These are phyloP conservation scores for Chrysocyon brachyurus DNA, from an alignment of 2,797 vertebrate genomes.

Conservation along the genomic window DNA sequence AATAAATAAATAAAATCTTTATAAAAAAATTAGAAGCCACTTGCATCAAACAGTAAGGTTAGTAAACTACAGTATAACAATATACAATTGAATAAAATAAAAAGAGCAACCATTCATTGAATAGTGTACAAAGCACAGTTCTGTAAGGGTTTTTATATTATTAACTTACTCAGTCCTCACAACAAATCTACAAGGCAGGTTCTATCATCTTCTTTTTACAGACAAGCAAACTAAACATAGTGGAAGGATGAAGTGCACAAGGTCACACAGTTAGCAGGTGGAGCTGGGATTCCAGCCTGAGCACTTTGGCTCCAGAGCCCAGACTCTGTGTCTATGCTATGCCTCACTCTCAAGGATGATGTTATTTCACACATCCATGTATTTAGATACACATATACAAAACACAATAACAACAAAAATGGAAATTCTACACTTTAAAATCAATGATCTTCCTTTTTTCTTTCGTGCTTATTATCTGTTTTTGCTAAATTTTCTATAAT, in stretches of 20 bases:
- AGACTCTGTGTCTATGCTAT: neutral
- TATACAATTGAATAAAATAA: neutral
- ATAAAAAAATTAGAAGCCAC: neutral
- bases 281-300: neutral
- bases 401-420: neutral
- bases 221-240: neutral
- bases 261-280: neutral
- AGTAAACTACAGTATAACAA: neutral
- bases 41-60: neutral
- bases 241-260: neutral
- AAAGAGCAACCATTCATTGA: neutral
- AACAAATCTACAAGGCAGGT: neutral
- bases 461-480: neutral
- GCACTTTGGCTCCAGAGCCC: neutral
- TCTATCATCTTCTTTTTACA: neutral
- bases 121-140: neutral
- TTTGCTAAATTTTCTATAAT: constrained; percentile 1
- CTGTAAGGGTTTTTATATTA: neutral
- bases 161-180: neutral
- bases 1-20: neutral
- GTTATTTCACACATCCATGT: neutral
- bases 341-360: neutral
- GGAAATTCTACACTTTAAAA: neutral
- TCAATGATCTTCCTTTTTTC: neutral
- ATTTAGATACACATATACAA: neutral